Evolutionary conservation across 1,140 invertebrate genomes (phyloP).

Genomic region (Trinorchestia longiramus): DNA sequence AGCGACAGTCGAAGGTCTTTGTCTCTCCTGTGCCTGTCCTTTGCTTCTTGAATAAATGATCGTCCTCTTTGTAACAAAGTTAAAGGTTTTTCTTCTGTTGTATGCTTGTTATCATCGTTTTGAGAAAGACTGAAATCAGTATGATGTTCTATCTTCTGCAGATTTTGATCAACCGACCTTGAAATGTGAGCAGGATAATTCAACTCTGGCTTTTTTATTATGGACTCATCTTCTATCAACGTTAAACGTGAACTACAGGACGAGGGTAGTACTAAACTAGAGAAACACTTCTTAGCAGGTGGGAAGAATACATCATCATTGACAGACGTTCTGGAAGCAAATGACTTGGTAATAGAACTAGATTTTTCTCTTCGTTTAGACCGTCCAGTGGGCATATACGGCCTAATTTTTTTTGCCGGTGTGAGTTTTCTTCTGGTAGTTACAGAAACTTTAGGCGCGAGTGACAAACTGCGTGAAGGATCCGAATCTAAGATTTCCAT

Average conservation of each 20-base stretch:
- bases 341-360: not conserved
- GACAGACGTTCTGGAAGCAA: not conserved
- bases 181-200: not conserved
- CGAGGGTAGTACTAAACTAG: not conserved
- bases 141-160: not conserved
- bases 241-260: not conserved
- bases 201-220: not conserved
- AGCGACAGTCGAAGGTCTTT: conserved; percentile 15
- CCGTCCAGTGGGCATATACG: conserved; percentile 23
- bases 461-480: not conserved
- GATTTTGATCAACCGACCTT: conserved; percentile 31
- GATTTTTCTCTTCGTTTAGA: conserved; percentile 40
- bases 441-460: not conserved
- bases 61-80: conserved; percentile 18
- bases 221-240: not conserved
- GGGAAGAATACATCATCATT: conserved; percentile 21
- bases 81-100: conserved; percentile 15
- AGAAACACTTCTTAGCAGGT: conserved; percentile 15
- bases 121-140: not conserved
- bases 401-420: conserved; percentile 12
- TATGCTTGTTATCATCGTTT: not conserved
- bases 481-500: conserved; percentile 42
- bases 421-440: conserved; percentile 14
- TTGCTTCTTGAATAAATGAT: conserved; percentile 35
- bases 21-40: conserved; percentile 4